These are phyloP conservation scores for Palaemon carinicauda DNA, from an alignment of 1,140 invertebrate species.

Conservation along the genomic window DNA sequence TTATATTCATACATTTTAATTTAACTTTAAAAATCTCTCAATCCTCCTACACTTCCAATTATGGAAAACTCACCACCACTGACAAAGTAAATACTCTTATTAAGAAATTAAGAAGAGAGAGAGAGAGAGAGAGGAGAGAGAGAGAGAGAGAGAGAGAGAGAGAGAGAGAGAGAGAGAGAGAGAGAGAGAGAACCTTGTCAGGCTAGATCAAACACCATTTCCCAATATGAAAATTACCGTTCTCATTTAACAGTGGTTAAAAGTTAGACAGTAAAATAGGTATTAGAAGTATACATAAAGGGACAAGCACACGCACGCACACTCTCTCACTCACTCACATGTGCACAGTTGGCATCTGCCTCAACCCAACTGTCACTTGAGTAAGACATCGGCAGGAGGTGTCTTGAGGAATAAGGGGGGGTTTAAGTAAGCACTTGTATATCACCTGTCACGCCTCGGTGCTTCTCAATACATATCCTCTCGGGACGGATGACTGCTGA, in stretches of 20 bases:
- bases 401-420: conserved; percentile 28
- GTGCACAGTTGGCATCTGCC: not conserved
- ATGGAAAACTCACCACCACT: no score
- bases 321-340: not conserved
- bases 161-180: not conserved
- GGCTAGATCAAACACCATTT: not conserved
- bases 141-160: not conserved
- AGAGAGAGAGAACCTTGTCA: not conserved
- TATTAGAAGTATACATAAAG: not conserved
- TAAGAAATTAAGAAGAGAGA: no score
- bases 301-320: no score
- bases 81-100: no score
- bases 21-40: no score
- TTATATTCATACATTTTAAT: no score
- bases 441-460: conserved; percentile 27
- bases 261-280: not conserved
- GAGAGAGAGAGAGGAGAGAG: not conserved
- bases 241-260: not conserved
- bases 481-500: not conserved
- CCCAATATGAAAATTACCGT: no score
- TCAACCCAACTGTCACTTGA: not conserved
- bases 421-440: conserved; percentile 37
- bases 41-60: no score
- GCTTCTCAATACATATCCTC: not conserved
- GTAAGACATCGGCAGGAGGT: conserved; percentile 3